A percentile compares a stretch with the other conserved stretches of the same genome.
phyloP scores from a whole-genome alignment of 2,888 invertebrate genomes.

The Hirtodrosophila alboralis region DNA sequence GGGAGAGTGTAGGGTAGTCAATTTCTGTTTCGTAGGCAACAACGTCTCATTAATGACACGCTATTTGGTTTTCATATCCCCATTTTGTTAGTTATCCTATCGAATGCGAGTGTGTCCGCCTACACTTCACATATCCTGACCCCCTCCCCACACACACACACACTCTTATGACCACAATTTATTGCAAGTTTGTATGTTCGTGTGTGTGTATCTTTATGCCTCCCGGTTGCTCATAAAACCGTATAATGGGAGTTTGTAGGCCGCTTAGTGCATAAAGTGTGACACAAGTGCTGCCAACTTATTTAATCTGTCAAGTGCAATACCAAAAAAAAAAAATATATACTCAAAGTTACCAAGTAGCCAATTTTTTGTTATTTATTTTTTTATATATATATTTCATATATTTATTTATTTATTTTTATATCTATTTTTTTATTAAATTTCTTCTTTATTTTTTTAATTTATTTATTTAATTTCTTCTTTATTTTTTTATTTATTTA shows the following conservation, averaged over 20 bases:
- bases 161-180: slow-evolving; percentile 56
- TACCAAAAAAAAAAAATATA: too few relatives aligned
- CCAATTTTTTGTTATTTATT: too few relatives aligned
- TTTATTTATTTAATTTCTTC: too few relatives aligned
- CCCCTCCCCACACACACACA: neutral
- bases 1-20: neutral
- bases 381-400: too few relatives aligned
- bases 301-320: slow-evolving; percentile 37
- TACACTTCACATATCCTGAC: neutral
- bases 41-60: slow-evolving; percentile 64
- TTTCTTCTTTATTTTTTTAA: too few relatives aligned
- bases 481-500: too few relatives aligned
- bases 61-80: slow-evolving; percentile 45
- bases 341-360: neutral
- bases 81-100: slow-evolving; percentile 12
- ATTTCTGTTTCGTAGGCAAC: slow-evolving; percentile 23
- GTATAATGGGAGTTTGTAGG: slow-evolving; percentile 45
- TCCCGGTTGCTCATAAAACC: slow-evolving; percentile 41
- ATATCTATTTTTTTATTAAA: too few relatives aligned
- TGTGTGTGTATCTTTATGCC: slow-evolving; percentile 10
- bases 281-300: slow-evolving; percentile 43
- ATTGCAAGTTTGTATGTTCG: slow-evolving; percentile 23
- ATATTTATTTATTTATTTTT: too few relatives aligned
- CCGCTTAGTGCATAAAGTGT: slow-evolving; percentile 49
- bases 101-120: slow-evolving; percentile 8